Percentiles rank a stretch among this genome's conserved stretches.
Evolutionary conservation across 2,113 vertebrate genomes (phyloP).

Genomic region (Colaptes auratus): DNA sequence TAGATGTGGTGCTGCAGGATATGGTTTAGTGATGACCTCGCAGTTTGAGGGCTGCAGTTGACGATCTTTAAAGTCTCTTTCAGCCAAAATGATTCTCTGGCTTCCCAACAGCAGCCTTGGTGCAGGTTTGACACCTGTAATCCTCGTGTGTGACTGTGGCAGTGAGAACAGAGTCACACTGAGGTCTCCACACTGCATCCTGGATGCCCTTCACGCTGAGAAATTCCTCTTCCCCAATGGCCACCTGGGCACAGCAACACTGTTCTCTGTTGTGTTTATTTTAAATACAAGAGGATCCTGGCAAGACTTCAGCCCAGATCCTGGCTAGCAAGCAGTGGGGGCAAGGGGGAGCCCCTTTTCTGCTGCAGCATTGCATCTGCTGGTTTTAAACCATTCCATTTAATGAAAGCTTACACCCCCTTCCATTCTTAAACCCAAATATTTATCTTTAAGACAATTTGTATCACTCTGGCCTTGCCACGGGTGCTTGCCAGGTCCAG

Average conservation of each 20-base stretch:
- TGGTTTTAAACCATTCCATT: fast-evolving
- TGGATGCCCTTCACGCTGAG: background rate
- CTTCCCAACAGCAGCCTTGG: fast-evolving
- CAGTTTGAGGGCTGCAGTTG: no score
- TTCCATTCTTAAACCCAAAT: fast-evolving
- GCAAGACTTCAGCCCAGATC: background rate
- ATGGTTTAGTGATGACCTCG: no score
- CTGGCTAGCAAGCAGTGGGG: background rate
- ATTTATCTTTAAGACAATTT: fast-evolving
- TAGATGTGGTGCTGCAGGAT: no score
- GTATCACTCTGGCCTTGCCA: fast-evolving
- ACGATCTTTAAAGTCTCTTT: no score
- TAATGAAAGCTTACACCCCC: fast-evolving
- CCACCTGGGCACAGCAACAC: fast-evolving
- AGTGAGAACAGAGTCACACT: no score
- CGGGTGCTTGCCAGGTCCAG: background rate
- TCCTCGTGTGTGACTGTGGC: fast-evolving
- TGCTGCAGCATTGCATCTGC: no score
- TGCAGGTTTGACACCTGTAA: fast-evolving
- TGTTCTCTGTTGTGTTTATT: background rate
- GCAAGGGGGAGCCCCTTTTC: no score
- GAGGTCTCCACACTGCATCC: fast-evolving
- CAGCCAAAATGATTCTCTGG: no score
- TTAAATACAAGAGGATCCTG: background rate
- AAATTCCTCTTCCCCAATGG: background rate